Conservation (phyloP, 2,113 vertebrate genomes). For the Hemiscyllium ocellatum region DNA sequence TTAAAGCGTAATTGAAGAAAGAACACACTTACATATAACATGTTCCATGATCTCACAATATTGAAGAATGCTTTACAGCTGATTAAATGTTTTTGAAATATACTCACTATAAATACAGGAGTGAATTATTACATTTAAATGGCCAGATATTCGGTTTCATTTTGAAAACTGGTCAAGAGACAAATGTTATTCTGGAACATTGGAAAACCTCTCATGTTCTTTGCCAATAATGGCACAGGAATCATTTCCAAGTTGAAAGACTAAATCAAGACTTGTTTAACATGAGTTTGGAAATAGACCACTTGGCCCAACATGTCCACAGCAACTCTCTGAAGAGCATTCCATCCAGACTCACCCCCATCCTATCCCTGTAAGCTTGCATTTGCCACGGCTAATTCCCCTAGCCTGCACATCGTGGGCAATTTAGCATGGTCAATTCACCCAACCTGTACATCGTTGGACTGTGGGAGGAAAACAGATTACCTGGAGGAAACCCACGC, state of each 20-base stretch:
- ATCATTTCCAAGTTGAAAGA: background rate
- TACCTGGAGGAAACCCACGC: no score
- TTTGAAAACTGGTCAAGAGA: background rate
- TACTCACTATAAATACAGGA: background rate
- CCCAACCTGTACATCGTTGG: no score
- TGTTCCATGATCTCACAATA: background rate
- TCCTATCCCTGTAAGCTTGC: no score
- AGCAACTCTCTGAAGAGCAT: no score
- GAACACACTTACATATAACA: background rate
- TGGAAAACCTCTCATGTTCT: background rate
- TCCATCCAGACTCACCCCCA: no score
- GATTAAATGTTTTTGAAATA: background rate
- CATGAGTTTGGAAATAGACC: no score
- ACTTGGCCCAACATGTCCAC: no score
- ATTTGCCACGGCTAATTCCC: no score
- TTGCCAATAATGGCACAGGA: background rate
- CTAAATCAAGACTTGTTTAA: background rate
- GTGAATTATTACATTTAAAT: background rate
- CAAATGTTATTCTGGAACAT: background rate
- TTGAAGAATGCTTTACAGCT: background rate
- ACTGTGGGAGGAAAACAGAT: no score
- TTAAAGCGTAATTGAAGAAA: background rate
- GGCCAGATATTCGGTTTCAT: background rate
- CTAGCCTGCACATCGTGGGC: no score
- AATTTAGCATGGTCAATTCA: no score